phyloP scores from a whole-genome alignment of 2,113 vertebrate species.

The Suricata suricatta region DNA sequence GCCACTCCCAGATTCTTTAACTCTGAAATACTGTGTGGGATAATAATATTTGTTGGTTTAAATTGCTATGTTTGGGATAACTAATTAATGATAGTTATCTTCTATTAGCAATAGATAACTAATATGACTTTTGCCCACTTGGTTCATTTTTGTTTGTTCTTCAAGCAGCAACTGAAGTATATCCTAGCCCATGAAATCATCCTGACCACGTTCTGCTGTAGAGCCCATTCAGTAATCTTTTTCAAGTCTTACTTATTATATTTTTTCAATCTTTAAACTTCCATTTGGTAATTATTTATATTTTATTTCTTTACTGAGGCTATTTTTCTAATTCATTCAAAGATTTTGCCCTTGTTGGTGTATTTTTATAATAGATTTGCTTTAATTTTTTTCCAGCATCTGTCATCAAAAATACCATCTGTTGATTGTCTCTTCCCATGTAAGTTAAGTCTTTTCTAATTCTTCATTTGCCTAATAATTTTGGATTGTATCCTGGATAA shows the following conservation, averaged over 20 bases:
- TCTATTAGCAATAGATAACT: neutral
- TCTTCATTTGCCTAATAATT: neutral
- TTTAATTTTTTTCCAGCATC: conserved; percentile 11
- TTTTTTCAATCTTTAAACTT: neutral
- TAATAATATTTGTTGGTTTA: conserved; percentile 18
- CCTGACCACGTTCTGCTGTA: neutral
- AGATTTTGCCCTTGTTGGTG: neutral
- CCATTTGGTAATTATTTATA: neutral
- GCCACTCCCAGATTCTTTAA: neutral
- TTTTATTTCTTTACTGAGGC: neutral
- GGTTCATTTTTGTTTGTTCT: neutral
- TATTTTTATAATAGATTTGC: neutral
- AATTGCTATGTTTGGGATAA: neutral
- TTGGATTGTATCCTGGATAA: neutral
- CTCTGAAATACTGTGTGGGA: neutral
- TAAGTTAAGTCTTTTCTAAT: neutral
- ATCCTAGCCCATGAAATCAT: neutral
- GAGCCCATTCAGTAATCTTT: neutral
- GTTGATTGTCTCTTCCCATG: neutral
- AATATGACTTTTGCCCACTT: neutral
- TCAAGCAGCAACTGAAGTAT: neutral
- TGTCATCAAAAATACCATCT: neutral
- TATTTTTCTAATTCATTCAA: neutral
- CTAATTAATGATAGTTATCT: neutral
- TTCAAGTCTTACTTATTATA: neutral